These are phyloP conservation scores for Drosophila suboccidentalis DNA, from an alignment of 2,888 invertebrate genomes.

Conservation along the genomic window DNA sequence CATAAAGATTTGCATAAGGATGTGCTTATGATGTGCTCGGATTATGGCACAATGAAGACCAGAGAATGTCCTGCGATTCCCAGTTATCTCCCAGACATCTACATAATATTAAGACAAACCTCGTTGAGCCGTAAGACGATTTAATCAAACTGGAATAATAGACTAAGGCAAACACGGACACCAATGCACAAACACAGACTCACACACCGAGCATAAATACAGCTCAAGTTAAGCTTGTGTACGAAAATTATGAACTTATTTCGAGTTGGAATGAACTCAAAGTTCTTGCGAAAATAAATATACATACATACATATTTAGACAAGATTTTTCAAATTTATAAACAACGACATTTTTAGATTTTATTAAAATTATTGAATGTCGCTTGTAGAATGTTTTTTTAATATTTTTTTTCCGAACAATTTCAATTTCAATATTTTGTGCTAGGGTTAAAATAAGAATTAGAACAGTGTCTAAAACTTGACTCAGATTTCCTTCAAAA, in stretches of 20 bases:
- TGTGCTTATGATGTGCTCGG: slow-evolving; percentile 77
- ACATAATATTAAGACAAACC: slow-evolving; percentile 80
- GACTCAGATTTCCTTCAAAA: too few relatives aligned
- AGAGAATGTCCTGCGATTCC: slow-evolving; percentile 25
- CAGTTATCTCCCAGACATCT: slow-evolving; percentile 74
- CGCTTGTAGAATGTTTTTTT: too few relatives aligned
- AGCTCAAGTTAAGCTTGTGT: slow-evolving; percentile 25
- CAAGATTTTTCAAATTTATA: neutral
- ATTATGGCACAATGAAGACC: slow-evolving; percentile 74
- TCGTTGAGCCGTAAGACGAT: slow-evolving; percentile 81
- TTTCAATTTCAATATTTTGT: too few relatives aligned
- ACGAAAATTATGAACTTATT: slow-evolving; percentile 40
- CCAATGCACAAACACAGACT: slow-evolving; percentile 9
- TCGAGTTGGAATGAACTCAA: slow-evolving; percentile 4
- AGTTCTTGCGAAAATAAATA: neutral
- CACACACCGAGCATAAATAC: slow-evolving; percentile 6
- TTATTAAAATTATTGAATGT: too few relatives aligned
- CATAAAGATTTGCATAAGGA: slow-evolving; percentile 74
- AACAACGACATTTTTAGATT: too few relatives aligned
- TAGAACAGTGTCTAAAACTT: too few relatives aligned
- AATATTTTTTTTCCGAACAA: too few relatives aligned
- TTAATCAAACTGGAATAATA: slow-evolving; percentile 81
- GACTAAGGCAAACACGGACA: slow-evolving; percentile 64
- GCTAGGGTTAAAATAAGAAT: too few relatives aligned
- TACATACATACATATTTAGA: neutral